A percentile compares a stretch with the other conserved stretches of the same genome.
phyloP scores from a whole-genome alignment of 2,888 invertebrate species.

The Hoplodrina blanda region DNA sequence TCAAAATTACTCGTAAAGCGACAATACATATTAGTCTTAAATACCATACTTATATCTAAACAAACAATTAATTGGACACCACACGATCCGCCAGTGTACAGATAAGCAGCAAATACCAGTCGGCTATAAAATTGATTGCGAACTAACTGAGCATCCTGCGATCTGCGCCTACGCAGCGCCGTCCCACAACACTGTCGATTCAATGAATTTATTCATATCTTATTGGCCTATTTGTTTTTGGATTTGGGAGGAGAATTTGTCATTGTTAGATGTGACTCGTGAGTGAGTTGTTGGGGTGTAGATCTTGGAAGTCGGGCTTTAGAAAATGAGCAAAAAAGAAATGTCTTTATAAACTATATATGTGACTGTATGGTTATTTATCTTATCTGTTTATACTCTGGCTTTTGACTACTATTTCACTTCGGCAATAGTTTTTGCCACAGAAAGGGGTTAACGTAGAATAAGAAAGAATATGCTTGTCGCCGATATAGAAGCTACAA shows the following conservation, averaged over 20 bases:
- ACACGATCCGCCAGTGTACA: slow-evolving; percentile 67
- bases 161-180: slow-evolving; percentile 71
- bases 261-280: slow-evolving; percentile 19
- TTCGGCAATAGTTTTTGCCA: not conserved
- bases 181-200: slow-evolving; percentile 68
- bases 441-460: not conserved
- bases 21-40: not conserved
- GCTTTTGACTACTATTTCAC: not conserved
- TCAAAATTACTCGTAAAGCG: not conserved
- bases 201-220: slow-evolving; percentile 65
- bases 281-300: not conserved
- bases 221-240: slow-evolving; percentile 61
- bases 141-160: slow-evolving; percentile 80
- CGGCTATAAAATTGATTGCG: slow-evolving; percentile 84
- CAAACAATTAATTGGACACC: slow-evolving; percentile 37
- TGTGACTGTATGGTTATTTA: not conserved
- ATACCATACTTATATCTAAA: slow-evolving; percentile 23
- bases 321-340: not conserved
- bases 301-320: not conserved
- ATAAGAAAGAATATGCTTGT: no score
- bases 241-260: slow-evolving; percentile 40
- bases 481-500: no score
- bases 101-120: slow-evolving; percentile 80
- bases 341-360: not conserved
- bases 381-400: no score